Base-by-base conservation (phyloP, 2,113 vertebrate genomes). In the Mastomys natalensis region DNA sequence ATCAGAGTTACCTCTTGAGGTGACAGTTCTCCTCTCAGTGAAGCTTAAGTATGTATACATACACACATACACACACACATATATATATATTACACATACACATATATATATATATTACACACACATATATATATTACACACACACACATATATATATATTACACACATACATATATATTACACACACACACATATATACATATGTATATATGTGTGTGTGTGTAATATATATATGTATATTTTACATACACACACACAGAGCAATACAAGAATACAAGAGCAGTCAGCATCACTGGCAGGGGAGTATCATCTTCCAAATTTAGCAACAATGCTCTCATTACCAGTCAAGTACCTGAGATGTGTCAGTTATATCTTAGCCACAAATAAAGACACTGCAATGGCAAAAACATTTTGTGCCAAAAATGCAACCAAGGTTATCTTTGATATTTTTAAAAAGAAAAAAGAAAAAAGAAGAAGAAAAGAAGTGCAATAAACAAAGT, bases 1-100 rank as follows among this genome's bases (percentile, higher is more conserved):
- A 86, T 62, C 40, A 91, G 64, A 70, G 74, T 84, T 95, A 96
- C 91, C 78, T 85, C 92, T 80, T 43, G 0, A 95, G 88, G 45
- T 73, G 85, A 66, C 1, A 55, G 55, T 91, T 96, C 87, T 90
- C 40, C 5, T 31, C 10, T 68, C 17, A 74, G 48, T 68, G 68
- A 82, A 70, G 19, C 37, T 73, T 40, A 76, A 60, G 22, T 53
- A 21, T 26, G 29, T 62, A 8, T 7, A 17, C 40, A 62, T 3
- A 51, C 3, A 81, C 29, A 66, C 64, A 66, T 9, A 66, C 10
- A 64, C 26, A 64, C 62, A 64, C 26, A 29, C 62, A 26, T n/a
- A n/a, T n/a, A n/a, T n/a, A n/a, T n/a, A n/a, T n/a, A n/a, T n/a
- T n/a, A n/a, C n/a, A n/a, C n/a, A n/a, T n/a, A n/a, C n/a, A n/a